Percentiles rank a stretch among this genome's conserved stretches.
Evolutionary conservation across 2,797 vertebrate genomes (phyloP).

Genomic region (Falco naumanni): DNA sequence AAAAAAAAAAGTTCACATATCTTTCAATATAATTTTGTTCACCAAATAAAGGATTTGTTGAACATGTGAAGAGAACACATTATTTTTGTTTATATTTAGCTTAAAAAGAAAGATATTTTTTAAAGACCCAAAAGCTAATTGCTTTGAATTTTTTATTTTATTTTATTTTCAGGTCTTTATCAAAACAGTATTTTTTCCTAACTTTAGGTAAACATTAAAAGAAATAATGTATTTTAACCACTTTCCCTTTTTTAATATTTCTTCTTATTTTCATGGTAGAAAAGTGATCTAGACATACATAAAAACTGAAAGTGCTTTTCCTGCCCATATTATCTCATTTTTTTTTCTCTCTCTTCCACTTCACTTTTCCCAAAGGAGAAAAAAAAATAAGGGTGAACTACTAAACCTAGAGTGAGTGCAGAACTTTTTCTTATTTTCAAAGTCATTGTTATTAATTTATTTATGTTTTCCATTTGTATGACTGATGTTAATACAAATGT

Average conservation of each 20-base stretch:
- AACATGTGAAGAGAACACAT: not conserved
- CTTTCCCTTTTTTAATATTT: not conserved
- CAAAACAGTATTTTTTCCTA: not conserved
- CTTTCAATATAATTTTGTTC: not conserved
- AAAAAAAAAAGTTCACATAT: not conserved
- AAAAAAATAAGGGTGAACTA: not conserved
- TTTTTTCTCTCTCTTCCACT: not conserved
- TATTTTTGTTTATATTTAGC: not conserved
- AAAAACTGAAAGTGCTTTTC: not conserved
- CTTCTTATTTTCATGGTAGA: not conserved
- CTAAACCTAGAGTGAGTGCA: not conserved
- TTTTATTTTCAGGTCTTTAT: not conserved
- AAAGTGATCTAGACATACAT: not conserved
- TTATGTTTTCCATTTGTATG: not conserved
- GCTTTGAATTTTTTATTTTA: not conserved
- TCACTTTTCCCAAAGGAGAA: not conserved
- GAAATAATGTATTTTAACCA: not conserved
- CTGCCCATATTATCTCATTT: not conserved
- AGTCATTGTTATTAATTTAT: not conserved
- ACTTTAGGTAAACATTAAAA: not conserved
- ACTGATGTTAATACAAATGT: not conserved
- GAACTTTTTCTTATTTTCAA: not conserved
- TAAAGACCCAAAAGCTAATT: not conserved
- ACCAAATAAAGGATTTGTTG: not conserved
- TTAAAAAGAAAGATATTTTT: not conserved